Evolutionary conservation across 2,888 invertebrate genomes (phyloP), one percentile per base, ranked within the genome.

Genomic region (Drosophila affinis): DNA sequence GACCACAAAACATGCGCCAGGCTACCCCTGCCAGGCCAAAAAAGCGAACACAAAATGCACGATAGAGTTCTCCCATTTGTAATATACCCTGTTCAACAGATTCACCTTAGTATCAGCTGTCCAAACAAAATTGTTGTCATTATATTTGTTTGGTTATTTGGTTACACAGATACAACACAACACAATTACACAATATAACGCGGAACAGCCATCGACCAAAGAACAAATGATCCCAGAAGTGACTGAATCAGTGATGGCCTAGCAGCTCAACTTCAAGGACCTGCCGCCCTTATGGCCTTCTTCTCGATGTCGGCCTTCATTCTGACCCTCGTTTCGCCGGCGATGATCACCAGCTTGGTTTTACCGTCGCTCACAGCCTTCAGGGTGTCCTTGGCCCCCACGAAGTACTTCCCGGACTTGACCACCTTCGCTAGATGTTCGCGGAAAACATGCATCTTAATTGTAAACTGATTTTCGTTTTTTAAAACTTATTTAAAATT

Each of bases 1-100:
- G 83, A 83, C 85, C 83, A 82, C 83, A 83, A 85, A 85, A 83
- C 82, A 83, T 82, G 81, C 77, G 73, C 78, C 80, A 55, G 72
- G 68, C 71, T 74, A 69, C 45, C 56, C 63, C 56, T 51, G 63
- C 63, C 63, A 63, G 63, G 62, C 69, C 76, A 64, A 54, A 48
- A 39, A 68, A 39, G 48, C 46, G 53, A 52, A 44, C 46, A 49
- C 18, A 39, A 39, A 14, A 9, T 9, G 7, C 9, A 12, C 1
- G 55, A 5, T 3, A 21, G 17, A 24, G 46, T 12, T 2, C 21
- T 21, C 21, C 21, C n/a, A 39, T 3, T 1, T 7, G 7, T 2
- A 39, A n/a, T 2, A n/a, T 39, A 39, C 39, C 39, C 39, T n/a
- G 4, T 52, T 9, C 14, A 9, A 9, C 4, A 14, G 39, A 39